Base-by-base conservation (phyloP, 2,888 invertebrate genomes). In the Fragum sueziense region DNA sequence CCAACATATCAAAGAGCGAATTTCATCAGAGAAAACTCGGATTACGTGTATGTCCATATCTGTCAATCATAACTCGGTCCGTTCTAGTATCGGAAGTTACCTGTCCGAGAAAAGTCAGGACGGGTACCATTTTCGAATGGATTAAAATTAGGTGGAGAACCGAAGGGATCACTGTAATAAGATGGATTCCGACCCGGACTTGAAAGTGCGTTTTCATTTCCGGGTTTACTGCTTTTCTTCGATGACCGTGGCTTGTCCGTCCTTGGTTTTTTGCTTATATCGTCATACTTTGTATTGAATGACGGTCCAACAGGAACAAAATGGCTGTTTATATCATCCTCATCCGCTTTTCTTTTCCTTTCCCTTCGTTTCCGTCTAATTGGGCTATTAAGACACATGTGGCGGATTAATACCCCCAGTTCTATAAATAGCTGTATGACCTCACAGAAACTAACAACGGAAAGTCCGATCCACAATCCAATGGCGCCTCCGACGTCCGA, bases 401-500 rank as follows among this genome's bases (percentile, higher is more conserved):
- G n/a, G 57, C 57, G 57, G 22, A 27, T 11, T 27, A 57, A 25
- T 57, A 68, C 70, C 41, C 71, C 68, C 4, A 87, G 57, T 47
- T 88, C 88, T 2, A 80, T 33, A 9, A 88, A 25, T 14, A 88
- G 73, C 70, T 88, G 86, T 3, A 85, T 11, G 1, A 88, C 70
- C 72, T 88, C 88, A 68, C 85, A 84, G 0, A 86, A 37, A 61
- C 85, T 85, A 11, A 88, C 78, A 2, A 86, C 61, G 3, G 88
- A 88, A 29, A 88, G 75, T 0, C 88, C 88, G 37, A 87, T 80
- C 86, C 87, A 88, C 22, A 87, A 75, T 6, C 88, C 88, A 7
- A 87, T 51, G 0, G 88, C 85, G 0, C 88, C 88, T 6, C 88
- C 88, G 2, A 88, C 80, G 51, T 88, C 87, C 0, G 87, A 87